Evolutionary conservation across 2,888 invertebrate species (phyloP).

Genomic region (Epirrhoe tristata): DNA sequence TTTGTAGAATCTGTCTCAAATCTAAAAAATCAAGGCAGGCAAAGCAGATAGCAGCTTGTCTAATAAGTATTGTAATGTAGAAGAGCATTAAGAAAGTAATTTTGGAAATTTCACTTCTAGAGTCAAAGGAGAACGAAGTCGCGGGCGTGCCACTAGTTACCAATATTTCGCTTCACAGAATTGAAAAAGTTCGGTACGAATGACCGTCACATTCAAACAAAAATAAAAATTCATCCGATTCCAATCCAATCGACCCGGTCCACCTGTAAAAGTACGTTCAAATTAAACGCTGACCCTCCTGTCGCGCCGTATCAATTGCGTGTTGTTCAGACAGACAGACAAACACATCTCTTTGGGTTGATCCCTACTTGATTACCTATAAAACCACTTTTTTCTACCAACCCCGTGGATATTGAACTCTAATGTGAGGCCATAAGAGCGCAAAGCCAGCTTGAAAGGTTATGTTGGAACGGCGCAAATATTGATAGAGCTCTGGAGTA

Average conservation of each 20-base stretch:
- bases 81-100: too few species aligned
- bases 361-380: conserved; percentile 70
- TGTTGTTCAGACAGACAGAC: conserved; percentile 76
- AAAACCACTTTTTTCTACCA: conserved; percentile 56
- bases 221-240: conserved; percentile 45
- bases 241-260: conserved; percentile 37
- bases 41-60: too few species aligned
- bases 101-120: too few species aligned
- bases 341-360: conserved; percentile 71
- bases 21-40: too few species aligned
- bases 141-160: too few species aligned
- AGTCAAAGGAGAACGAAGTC: too few species aligned
- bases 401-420: conserved; percentile 35
- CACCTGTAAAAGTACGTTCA: conserved; percentile 49
- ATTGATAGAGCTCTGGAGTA: conserved; percentile 57
- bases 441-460: conserved; percentile 34
- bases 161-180: conserved; percentile 4
- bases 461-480: conserved; percentile 47
- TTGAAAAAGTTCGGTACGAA: conserved; percentile 12
- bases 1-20: too few species aligned
- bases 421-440: conserved; percentile 46
- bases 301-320: conserved; percentile 70
- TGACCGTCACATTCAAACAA: conserved; percentile 26
- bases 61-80: too few species aligned
- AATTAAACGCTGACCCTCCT: conserved; percentile 67